phyloP scores from a whole-genome alignment of 2,113 vertebrate genomes.

The Buteo buteo region DNA sequence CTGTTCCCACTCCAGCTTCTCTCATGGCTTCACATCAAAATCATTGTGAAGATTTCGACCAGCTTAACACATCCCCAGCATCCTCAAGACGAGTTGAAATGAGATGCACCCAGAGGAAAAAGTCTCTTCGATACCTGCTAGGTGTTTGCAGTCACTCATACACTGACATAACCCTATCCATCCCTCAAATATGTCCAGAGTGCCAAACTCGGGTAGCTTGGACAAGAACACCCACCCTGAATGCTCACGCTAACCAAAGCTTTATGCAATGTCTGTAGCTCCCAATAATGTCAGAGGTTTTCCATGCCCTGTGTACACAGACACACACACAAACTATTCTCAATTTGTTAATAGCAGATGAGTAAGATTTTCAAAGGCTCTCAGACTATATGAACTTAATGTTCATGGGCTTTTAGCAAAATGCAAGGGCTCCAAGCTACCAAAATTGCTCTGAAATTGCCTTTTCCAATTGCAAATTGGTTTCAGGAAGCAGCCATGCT shows the following conservation, averaged over 20 bases:
- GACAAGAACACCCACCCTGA: not conserved
- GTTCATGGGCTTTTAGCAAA: not conserved
- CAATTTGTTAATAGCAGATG: not conserved
- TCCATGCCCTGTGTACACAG: not conserved
- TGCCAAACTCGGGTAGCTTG: fast-evolving
- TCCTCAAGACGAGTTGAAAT: not conserved
- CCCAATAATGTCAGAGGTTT: not conserved
- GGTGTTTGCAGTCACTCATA: not conserved
- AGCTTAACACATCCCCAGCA: not conserved
- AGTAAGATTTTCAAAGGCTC: not conserved
- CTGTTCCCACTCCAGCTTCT: not conserved
- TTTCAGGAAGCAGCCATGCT: not conserved
- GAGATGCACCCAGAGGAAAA: not conserved
- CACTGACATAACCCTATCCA: not conserved
- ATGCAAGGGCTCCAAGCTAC: not conserved
- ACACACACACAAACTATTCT: not conserved
- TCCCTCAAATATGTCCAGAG: not conserved
- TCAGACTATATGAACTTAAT: not conserved
- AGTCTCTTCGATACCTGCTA: not conserved
- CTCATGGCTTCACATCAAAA: not conserved
- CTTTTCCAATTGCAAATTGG: not conserved
- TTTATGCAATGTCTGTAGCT: not conserved
- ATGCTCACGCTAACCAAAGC: not conserved
- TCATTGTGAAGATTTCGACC: not conserved
- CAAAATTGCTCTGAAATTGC: not conserved